These are phyloP conservation scores for Enteromius fasciolatus DNA, from an alignment of 2,797 vertebrate species.

Conservation along the genomic window DNA sequence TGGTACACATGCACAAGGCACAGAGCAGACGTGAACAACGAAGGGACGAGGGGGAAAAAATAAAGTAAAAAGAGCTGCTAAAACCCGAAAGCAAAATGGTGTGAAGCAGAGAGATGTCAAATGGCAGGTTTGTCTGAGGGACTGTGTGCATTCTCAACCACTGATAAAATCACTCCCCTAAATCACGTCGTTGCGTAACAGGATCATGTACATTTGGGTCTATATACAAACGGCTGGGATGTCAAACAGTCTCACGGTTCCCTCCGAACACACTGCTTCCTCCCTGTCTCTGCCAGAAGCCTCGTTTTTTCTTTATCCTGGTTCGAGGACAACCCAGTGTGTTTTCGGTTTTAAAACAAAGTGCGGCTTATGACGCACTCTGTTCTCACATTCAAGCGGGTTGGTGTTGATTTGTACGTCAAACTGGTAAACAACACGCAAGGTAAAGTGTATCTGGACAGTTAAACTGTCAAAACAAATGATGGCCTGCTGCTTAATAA, in stretches of 20 bases:
- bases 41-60: neutral
- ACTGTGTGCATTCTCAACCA: constrained; percentile 57
- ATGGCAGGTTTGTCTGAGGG: constrained; percentile 29
- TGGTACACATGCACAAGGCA: constrained; percentile 50
- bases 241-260: constrained; percentile 40
- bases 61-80: neutral
- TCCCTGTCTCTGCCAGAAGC: constrained; percentile 42
- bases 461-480: constrained; percentile 40
- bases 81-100: neutral
- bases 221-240: constrained; percentile 48
- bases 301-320: constrained; percentile 63
- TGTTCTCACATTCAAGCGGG: constrained; percentile 77
- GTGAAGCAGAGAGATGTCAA: constrained; percentile 28
- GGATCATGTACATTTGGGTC: constrained; percentile 38
- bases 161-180: constrained; percentile 55
- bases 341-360: constrained; percentile 76
- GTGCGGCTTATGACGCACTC: constrained; percentile 74
- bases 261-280: constrained; percentile 24
- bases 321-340: constrained; percentile 75
- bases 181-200: constrained; percentile 20
- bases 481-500: constrained; percentile 10
- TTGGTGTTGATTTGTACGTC: constrained; percentile 62
- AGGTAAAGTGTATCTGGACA: constrained; percentile 57
- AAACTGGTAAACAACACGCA: constrained; percentile 74
- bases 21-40: constrained; percentile 8